These are phyloP conservation scores for Amblyteles armatorius DNA, from an alignment of 2,888 invertebrate genomes.

Conservation along the genomic window DNA sequence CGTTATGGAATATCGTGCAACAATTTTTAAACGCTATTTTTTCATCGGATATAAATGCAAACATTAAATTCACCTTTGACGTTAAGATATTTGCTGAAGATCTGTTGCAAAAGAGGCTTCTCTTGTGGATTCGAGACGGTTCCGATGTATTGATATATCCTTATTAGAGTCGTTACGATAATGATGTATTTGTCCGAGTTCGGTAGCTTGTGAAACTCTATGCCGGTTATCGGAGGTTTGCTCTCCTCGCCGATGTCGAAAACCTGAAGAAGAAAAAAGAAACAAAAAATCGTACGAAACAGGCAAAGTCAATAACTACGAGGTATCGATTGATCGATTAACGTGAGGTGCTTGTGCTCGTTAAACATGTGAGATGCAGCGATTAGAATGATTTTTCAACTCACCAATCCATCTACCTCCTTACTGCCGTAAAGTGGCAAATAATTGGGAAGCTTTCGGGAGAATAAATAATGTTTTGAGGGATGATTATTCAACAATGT, in stretches of 20 bases:
- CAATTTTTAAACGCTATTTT: neutral
- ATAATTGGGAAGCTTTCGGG: constrained; percentile 89
- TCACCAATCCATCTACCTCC: constrained; percentile 92
- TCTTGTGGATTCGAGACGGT: constrained; percentile 90
- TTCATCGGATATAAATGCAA: constrained; percentile 13
- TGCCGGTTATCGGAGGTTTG: constrained; percentile 93
- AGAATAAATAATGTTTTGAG: constrained; percentile 63
- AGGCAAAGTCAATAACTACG: constrained; percentile 7
- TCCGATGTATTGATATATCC: constrained; percentile 95
- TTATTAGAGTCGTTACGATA: constrained; percentile 93
- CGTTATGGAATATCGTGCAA: constrained; percentile 24
- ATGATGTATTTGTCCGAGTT: constrained; percentile 91
- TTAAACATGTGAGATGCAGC: constrained; percentile 14
- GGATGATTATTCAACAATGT: constrained; percentile 41
- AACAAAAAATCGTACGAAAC: constrained; percentile 30
- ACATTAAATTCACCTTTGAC: constrained; percentile 86
- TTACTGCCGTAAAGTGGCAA: constrained; percentile 90
- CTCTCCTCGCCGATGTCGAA: constrained; percentile 94
- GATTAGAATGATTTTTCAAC: constrained; percentile 71
- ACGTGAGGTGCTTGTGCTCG: constrained; percentile 15
- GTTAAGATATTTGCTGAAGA: constrained; percentile 92
- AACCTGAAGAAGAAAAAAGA: constrained; percentile 86
- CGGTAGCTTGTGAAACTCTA: constrained; percentile 92
- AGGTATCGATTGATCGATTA: constrained; percentile 32
- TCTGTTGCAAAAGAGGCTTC: constrained; percentile 91